A percentile compares a stretch with the other conserved stretches of the same genome.
Evolutionary conservation across 2,113 vertebrate genomes (phyloP).

Genomic region (Gnathonemus longibarbis): DNA sequence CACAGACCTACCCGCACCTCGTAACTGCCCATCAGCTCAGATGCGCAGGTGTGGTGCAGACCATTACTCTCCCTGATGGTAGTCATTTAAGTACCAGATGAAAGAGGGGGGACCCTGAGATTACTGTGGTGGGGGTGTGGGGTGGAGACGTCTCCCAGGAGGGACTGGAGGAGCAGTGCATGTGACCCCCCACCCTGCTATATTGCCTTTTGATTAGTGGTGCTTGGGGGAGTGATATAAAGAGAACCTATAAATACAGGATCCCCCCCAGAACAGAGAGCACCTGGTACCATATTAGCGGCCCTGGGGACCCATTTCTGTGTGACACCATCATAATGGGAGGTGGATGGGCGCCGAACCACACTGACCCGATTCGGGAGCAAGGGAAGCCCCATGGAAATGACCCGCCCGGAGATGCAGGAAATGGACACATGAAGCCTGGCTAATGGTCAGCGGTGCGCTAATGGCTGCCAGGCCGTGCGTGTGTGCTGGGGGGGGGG

Average conservation of each 20-base stretch:
- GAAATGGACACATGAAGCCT: not conserved
- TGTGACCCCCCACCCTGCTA: not conserved
- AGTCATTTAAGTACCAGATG: not conserved
- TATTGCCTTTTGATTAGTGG: not conserved
- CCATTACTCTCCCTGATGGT: not conserved
- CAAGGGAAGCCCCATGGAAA: not conserved
- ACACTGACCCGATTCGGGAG: not conserved
- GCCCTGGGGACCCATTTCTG: not conserved
- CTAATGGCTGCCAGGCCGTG: not conserved
- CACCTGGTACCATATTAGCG: not conserved
- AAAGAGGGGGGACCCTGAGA: not conserved
- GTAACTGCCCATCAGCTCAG: not conserved
- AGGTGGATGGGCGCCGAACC: not conserved
- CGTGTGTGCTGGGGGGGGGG: not conserved
- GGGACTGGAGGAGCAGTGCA: not conserved
- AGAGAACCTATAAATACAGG: conserved; percentile 5
- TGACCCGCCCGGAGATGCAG: not conserved
- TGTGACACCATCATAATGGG: not conserved
- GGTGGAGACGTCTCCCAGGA: not conserved
- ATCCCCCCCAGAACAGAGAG: not conserved
- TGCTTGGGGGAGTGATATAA: not conserved
- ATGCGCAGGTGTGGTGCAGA: not conserved
- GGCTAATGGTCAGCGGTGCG: not conserved
- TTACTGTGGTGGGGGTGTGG: not conserved
- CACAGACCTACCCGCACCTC: not conserved